phyloP scores from a whole-genome alignment of 2,797 vertebrate genomes.

The Acanthurus lineatus region DNA sequence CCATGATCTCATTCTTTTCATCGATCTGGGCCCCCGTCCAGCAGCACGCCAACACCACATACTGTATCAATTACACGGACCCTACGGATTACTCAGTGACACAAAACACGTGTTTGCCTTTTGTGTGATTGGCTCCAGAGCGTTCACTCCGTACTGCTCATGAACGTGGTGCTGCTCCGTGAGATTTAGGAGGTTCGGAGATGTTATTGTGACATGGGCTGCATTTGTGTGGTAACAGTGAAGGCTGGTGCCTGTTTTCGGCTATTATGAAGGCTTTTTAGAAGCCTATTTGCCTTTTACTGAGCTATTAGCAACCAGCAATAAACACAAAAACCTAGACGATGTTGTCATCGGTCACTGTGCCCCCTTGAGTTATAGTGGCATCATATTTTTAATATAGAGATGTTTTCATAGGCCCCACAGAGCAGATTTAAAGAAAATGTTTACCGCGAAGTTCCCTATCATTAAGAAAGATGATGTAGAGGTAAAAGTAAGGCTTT shows the following conservation, averaged over 20 bases:
- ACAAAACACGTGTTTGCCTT: slow-evolving; percentile 74
- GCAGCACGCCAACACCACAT: slow-evolving; percentile 64
- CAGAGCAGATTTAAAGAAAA: not conserved
- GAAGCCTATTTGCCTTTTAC: not conserved
- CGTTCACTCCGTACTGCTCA: slow-evolving; percentile 30
- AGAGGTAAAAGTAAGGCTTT: not conserved
- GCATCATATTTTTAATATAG: not conserved
- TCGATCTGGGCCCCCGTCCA: slow-evolving; percentile 65
- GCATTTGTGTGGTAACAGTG: slow-evolving; percentile 19
- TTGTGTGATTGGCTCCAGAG: slow-evolving; percentile 37
- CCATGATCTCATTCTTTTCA: slow-evolving; percentile 69
- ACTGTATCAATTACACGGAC: slow-evolving; percentile 72
- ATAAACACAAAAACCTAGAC: slow-evolving; percentile 23
- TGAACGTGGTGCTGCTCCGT: not conserved
- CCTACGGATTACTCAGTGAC: slow-evolving; percentile 66
- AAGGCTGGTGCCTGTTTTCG: slow-evolving; percentile 15
- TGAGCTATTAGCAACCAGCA: slow-evolving; percentile 11
- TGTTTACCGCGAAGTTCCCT: not conserved
- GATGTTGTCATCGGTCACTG: not conserved
- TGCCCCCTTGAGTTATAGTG: not conserved
- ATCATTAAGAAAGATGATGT: not conserved
- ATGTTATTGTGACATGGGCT: slow-evolving; percentile 33
- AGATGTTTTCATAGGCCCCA: not conserved
- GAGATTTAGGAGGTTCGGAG: slow-evolving; percentile 26
- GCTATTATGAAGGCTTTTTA: slow-evolving; percentile 9